Conservation (phyloP, 1,140 invertebrate species). For the Acyrthosiphon pisum region DNA sequence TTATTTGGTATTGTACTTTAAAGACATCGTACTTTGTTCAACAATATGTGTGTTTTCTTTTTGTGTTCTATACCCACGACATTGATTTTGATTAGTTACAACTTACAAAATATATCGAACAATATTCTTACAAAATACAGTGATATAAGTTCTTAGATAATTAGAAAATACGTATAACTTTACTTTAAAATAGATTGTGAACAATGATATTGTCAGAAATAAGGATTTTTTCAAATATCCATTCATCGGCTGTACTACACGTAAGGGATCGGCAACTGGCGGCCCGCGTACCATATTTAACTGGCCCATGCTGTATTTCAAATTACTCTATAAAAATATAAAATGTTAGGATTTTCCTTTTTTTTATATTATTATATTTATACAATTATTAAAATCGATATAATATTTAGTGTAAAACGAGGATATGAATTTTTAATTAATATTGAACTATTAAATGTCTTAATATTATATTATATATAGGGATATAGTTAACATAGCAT, state of each 20-base stretch:
- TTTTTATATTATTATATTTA: no score
- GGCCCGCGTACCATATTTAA: no score
- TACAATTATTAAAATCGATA: no score
- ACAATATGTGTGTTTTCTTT: not conserved
- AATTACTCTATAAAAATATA: no score
- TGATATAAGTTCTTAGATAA: not conserved
- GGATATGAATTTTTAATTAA: no score
- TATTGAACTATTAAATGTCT: no score
- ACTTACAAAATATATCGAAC: not conserved
- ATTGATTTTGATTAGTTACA: not conserved
- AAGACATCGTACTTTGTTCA: not conserved
- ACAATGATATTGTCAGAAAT: not conserved
- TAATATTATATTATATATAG: no score
- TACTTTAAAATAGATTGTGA: not conserved
- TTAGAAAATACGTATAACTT: not conserved
- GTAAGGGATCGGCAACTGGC: no score
- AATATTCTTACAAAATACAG: not conserved
- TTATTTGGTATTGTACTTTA: not conserved
- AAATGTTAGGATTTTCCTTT: no score
- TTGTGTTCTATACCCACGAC: not conserved
- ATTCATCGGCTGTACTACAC: not conserved
- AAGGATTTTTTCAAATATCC: not conserved
- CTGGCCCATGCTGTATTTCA: no score
- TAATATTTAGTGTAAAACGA: no score
- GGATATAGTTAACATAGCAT: no score